Base-by-base conservation (phyloP, 2,113 vertebrate genomes). In the Trichomycterus rosablanca region DNA sequence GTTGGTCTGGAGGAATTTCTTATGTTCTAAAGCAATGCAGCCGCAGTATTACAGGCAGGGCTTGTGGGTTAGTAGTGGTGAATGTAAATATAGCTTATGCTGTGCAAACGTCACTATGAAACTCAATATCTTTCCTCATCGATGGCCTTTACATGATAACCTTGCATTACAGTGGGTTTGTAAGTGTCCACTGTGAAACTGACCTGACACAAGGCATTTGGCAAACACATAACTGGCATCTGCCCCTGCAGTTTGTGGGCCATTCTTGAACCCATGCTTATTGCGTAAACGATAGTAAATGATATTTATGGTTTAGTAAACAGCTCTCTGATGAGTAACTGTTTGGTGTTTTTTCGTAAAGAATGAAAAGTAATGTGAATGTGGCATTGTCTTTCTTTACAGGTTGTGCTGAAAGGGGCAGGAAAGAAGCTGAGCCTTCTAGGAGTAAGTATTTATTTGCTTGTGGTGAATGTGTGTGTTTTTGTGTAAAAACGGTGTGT, bases 341-440 rank as follows among this genome's bases (percentile, higher is more conserved):
- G 5, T 5, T 14, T n/a, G 8, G 26, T 9, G n/a, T n/a, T n/a
- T n/a, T n/a, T n/a, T n/a, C n/a, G n/a, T n/a, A n/a, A n/a, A n/a
- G n/a, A n/a, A n/a, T 22, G 15, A n/a, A 40, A 35, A 32, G 19
- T 46, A 19, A 2, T n/a, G 30, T 23, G 16, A 20, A 49, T 16
- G 52, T 37, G n/a, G n/a, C n/a, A n/a, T n/a, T 22, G 2, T 55
- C 46, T 59, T 51, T 58, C 12, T 9, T 44, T 20, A 19, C 62
- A 89, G 87, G 87, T 89, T 75, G 87, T 89, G 73, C 74, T 89
- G 59, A 89, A 88, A 78, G 87, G 87, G 24, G 86, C 87, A 0
- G 86, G 86, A 66, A 89, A 89, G 78, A 89, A 89, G 69, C 77
- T 88, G 67, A 88, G 86, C 71, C 82, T 89, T 40, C 81, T 89